Evolutionary conservation across 2,888 invertebrate genomes (phyloP), one percentile per base, ranked within the genome.

Genomic region (Erebia aethiops): DNA sequence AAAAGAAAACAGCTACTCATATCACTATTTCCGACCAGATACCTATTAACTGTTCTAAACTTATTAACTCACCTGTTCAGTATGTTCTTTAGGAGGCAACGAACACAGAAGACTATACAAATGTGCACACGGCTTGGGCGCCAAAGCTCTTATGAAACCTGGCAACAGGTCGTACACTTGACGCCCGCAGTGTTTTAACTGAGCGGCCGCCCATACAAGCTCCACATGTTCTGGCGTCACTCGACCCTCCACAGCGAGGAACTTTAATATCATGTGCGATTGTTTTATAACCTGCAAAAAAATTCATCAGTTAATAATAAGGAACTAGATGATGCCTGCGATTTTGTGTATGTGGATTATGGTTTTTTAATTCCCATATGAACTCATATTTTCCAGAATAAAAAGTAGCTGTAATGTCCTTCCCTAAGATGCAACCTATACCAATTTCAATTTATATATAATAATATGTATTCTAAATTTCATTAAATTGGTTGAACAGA

Each of bases 191-290:
- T 99, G 98, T 86, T 99, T 99, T 66, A 98, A 88, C 87, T 98
- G 98, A 0, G 98, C 98, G 0, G 98, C 98, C 77, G 98, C 97
- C 98, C 98, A 99, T 75, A 99, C 98, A 54, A 97, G 95, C 84
- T 98, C 98, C 78, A 99, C 96, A 80, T 99, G 98, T 71, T 98
- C 98, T 70, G 97, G 96, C 0, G 97, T 97, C 54, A 99, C 96
- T 77, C 97, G 95, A 56, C 97, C 97, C 88, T 98, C 98, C 89
- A 98, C 97, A 0, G 98, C 98, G 74, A 99, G 93, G 87, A 98
- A 98, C 87, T 98, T 98, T 64, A 98, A 92, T 75, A 98, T 97
- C 80, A 98, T 96, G 88, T 98, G 98, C 76, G 98, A 98, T 87
- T 98, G 98, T 86, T 99, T 99, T 74, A 99, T 98, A 14, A 98